Base-by-base conservation (phyloP, 35 echinoderm and acorn worm species). In the Acanthaster planci region DNA sequence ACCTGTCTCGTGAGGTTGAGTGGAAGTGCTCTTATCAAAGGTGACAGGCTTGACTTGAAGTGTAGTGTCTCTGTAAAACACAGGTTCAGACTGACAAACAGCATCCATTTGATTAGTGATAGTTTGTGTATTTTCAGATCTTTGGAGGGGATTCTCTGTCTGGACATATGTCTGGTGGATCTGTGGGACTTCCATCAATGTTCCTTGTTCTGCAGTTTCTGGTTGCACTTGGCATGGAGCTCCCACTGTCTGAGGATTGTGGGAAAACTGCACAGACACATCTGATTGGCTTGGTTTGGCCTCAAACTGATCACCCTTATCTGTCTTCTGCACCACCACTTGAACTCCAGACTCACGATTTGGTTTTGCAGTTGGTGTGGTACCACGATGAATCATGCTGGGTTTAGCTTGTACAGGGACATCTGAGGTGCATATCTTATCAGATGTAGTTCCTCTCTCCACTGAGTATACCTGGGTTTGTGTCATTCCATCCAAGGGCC, bases 391-490 rank as follows among this genome's bases (percentile, higher is more conserved):
- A 17, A 40, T 52, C 27, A 80, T 89, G 40, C 37, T 77, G 8
- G 87, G 87, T 52, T 89, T 79, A 39, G 77, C 87, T 78, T 89
- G 87, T 35, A 80, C 82, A 38, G 51, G 42, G 27, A 80, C 29
- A 77, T 89, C 80, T 76, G 44, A 83, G 18, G 60, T 52, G 34
- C 47, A 35, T 7, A 80, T 34, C 51, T 67, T 82, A 56, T 77
- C 60, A 26, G 87, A 47, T 15, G 60, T 47, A 37, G 87, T 89
- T 75, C 87, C 87, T 37, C 80, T 47, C 39, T 68, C 80, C 8
- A 44, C 60, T 17, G 53, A 77, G 32, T 40, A 72, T 9, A 84
- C 19, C 0, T 40, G n/a, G 14, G 80, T 84, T 30, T 89, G 79
- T 15, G 87, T 89, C 40, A 51, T 37, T n/a, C 23, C 51, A 40